Conservation (phyloP, 2,888 invertebrate genomes). For the Caenorhabditis wallacei region DNA sequence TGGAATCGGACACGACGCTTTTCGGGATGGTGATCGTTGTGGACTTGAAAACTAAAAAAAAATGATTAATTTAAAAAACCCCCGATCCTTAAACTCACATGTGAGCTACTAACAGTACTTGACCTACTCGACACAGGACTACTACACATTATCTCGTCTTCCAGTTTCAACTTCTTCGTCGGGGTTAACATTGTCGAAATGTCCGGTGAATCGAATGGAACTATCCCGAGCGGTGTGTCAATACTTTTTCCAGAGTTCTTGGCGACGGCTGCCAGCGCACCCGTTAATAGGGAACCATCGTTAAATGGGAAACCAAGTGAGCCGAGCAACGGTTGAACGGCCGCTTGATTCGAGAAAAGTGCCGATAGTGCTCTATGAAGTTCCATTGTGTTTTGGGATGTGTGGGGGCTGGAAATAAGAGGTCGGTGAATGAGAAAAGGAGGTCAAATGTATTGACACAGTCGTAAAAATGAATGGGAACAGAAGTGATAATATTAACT, state of each 20-base stretch:
- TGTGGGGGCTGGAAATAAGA: slow-evolving; percentile 27
- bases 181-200: slow-evolving; percentile 42
- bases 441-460: slow-evolving; percentile 27
- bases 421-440: background rate
- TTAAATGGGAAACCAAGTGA: slow-evolving; percentile 60
- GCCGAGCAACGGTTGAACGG: slow-evolving; percentile 37
- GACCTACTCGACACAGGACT: slow-evolving; percentile 65
- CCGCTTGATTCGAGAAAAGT: slow-evolving; percentile 33
- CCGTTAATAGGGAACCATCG: slow-evolving; percentile 1
- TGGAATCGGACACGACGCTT: slow-evolving; percentile 76
- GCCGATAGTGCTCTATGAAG: slow-evolving; percentile 56
- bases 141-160: slow-evolving; percentile 34
- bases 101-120: slow-evolving; percentile 61
- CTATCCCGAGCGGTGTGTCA: slow-evolving; percentile 56
- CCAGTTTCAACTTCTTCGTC: slow-evolving; percentile 56
- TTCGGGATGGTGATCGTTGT: slow-evolving; percentile 69
- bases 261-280: slow-evolving; percentile 16
- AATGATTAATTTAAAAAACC: background rate
- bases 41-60: slow-evolving; percentile 69
- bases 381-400: slow-evolving; percentile 36
- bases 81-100: slow-evolving; percentile 34
- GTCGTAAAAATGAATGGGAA: slow-evolving; percentile 21
- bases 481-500: background rate
- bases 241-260: slow-evolving; percentile 19
- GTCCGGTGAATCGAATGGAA: slow-evolving; percentile 47